Percentiles rank a stretch among this genome's conserved stretches.
phyloP scores from a whole-genome alignment of 2,888 invertebrate species.

The Atrina japonica region DNA sequence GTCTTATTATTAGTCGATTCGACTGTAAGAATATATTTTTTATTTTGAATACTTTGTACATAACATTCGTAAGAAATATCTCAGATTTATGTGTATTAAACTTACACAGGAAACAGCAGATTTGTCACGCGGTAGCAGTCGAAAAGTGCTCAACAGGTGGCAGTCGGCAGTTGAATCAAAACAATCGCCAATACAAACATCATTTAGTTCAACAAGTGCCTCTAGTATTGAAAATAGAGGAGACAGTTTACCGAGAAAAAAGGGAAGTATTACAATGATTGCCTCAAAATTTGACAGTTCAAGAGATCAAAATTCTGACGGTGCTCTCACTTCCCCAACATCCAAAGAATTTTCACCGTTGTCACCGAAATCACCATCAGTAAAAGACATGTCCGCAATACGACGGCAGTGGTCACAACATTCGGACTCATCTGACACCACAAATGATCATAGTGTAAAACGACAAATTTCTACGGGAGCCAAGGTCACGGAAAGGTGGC shows the following conservation, averaged over 20 bases:
- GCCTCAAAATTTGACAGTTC: conserved; percentile 34
- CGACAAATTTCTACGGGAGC: conserved; percentile 30
- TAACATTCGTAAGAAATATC: no score
- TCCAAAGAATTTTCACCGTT: conserved; percentile 2
- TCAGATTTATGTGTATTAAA: no score
- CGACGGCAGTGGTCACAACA: conserved; percentile 38
- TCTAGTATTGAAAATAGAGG: neutral
- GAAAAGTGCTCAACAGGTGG: conserved; percentile 35
- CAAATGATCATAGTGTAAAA: conserved; percentile 6
- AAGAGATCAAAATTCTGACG: conserved; percentile 5
- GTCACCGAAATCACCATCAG: conserved; percentile 3
- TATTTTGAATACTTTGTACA: no score
- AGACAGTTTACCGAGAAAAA: conserved; percentile 6
- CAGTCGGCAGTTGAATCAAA: conserved; percentile 23
- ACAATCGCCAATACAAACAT: conserved; percentile 22
- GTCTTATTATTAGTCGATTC: no score
- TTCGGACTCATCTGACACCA: conserved; percentile 34
- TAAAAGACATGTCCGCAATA: conserved; percentile 28
- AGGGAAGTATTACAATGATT: conserved; percentile 25
- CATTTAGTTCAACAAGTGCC: conserved; percentile 23
- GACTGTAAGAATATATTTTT: no score
- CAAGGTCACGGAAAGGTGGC: conserved; percentile 51
- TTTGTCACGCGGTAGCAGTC: conserved; percentile 10
- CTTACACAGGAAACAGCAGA: conserved; percentile 27
- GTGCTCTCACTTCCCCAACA: conserved; percentile 8